A percentile compares a stretch with the other conserved stretches of the same genome.
phyloP scores from a whole-genome alignment of 2,888 invertebrate genomes.

The Mythimna ferrago region DNA sequence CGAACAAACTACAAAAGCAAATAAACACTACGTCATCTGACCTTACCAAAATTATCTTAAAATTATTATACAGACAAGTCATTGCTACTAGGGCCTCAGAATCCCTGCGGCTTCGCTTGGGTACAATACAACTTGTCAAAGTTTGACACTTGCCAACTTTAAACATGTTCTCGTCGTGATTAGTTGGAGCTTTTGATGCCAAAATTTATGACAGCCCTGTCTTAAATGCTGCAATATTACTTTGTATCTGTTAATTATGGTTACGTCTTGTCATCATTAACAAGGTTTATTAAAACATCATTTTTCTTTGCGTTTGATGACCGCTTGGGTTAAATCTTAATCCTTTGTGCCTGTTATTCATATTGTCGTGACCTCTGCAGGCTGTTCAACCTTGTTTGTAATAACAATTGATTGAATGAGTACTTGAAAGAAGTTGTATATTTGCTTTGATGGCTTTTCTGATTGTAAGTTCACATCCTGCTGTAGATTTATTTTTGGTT shows the following conservation, averaged over 20 bases:
- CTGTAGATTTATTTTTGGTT: constrained; percentile 35
- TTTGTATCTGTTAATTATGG: constrained; percentile 49
- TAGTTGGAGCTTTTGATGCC: constrained; percentile 55
- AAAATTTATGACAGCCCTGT: constrained; percentile 47
- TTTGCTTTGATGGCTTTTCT: constrained; percentile 46
- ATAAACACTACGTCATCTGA: constrained; percentile 37
- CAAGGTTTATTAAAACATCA: constrained; percentile 28
- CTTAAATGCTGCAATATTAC: constrained; percentile 52
- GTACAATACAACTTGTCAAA: constrained; percentile 63
- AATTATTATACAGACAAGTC: constrained; percentile 43
- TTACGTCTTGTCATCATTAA: constrained; percentile 38
- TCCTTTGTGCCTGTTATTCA: constrained; percentile 17
- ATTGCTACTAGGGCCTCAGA: constrained; percentile 24
- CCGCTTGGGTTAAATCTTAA: background rate
- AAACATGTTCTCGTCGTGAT: constrained; percentile 53
- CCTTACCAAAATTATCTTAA: constrained; percentile 18
- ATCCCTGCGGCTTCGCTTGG: constrained; percentile 39
- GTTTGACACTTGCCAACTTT: constrained; percentile 65
- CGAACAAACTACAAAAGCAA: constrained; percentile 19
- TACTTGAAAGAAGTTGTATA: constrained; percentile 40
- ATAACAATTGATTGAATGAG: constrained; percentile 7
- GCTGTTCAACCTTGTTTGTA: constrained; percentile 15
- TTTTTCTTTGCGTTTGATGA: constrained; percentile 21
- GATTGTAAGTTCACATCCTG: constrained; percentile 41
- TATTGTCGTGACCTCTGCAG: constrained; percentile 16